Conservation (phyloP, 2,888 invertebrate genomes). For the Cerceris rybyensis region DNA sequence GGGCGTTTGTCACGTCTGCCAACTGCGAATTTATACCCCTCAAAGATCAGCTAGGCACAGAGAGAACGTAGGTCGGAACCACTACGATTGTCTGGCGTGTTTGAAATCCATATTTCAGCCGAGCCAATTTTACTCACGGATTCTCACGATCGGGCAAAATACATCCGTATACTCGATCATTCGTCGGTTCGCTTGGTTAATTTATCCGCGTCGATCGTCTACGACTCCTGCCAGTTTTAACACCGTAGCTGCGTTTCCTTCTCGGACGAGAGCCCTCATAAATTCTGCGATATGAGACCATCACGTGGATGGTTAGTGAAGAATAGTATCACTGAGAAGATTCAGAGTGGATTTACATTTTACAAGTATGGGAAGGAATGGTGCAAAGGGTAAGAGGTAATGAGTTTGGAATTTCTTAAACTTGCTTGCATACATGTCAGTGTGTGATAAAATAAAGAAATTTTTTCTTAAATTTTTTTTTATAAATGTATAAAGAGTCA, state of each 20-base stretch:
- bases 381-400: not conserved
- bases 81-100: slow-evolving; percentile 45
- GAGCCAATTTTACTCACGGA: slow-evolving; percentile 45
- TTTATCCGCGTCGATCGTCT: not conserved
- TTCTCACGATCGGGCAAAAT: slow-evolving; percentile 17
- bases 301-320: not conserved
- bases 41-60: slow-evolving; percentile 43
- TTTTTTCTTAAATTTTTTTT: no score
- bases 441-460: no score
- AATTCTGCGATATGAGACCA: slow-evolving; percentile 2
- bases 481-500: no score
- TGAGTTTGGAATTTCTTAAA: not conserved
- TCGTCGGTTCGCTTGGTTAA: slow-evolving; percentile 16
- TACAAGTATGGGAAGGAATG: not conserved
- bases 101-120: slow-evolving; percentile 46
- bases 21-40: slow-evolving; percentile 54
- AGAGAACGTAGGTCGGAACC: not conserved
- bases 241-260: not conserved
- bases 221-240: slow-evolving; percentile 5
- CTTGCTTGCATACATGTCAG: not conserved
- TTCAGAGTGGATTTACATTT: not conserved
- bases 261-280: not conserved
- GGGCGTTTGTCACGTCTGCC: slow-evolving; percentile 58
- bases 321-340: not conserved
- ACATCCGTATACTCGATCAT: slow-evolving; percentile 32